Percentiles rank a stretch among this genome's conserved stretches.
Evolutionary conservation across 2,797 vertebrate genomes (phyloP).

Genomic region (Nothura maculosa): DNA sequence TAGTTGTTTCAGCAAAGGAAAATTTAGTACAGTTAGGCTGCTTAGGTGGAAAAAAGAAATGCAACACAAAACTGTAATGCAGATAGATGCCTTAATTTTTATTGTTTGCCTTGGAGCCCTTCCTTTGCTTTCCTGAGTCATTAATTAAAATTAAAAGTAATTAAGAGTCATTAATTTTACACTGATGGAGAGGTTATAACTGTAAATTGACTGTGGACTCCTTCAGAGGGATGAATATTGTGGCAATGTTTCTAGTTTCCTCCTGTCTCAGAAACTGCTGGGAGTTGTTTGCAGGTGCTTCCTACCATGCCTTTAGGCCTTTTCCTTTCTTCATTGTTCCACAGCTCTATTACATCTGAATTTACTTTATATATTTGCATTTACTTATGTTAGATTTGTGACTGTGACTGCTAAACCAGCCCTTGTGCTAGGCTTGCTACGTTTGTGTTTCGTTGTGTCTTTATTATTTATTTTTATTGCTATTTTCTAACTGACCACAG

Average conservation of each 20-base stretch:
- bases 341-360: not conserved
- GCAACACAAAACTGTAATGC: not conserved
- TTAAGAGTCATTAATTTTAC: not conserved
- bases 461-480: not conserved
- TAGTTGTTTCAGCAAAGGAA: not conserved
- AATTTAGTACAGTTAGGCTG: not conserved
- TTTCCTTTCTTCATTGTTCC: not conserved
- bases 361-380: not conserved
- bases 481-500: not conserved
- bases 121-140: rapidly evolving
- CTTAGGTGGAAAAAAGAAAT: not conserved
- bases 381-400: rapidly evolving
- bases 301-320: not conserved
- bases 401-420: not conserved
- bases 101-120: not conserved
- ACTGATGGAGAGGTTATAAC: not conserved
- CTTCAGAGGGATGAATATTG: rapidly evolving
- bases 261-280: not conserved
- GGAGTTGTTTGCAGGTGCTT: not conserved
- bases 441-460: too few species aligned
- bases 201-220: rapidly evolving
- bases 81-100: rapidly evolving
- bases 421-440: not conserved
- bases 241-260: not conserved
- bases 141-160: too few species aligned